phyloP scores from a whole-genome alignment of 2,888 invertebrate species.

The Monochamus alternatus region DNA sequence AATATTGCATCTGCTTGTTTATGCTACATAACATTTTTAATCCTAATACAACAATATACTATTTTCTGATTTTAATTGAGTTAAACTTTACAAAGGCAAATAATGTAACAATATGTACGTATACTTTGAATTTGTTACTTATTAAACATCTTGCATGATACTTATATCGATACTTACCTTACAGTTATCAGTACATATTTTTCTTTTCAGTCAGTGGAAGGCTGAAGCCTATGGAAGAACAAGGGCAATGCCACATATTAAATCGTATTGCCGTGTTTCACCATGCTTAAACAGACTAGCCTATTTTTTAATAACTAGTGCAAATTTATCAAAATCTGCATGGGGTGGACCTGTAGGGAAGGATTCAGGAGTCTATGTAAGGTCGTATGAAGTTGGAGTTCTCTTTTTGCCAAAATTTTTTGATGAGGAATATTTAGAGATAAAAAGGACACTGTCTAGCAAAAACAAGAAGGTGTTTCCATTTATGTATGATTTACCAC shows the following conservation, averaged over 20 bases:
- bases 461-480: constrained; percentile 72
- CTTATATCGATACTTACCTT: too few species aligned
- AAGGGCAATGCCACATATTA: constrained; percentile 95
- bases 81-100: too few species aligned
- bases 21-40: too few species aligned
- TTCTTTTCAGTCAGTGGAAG: constrained; percentile 85
- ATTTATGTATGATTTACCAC: constrained; percentile 88
- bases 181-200: neutral
- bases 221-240: constrained; percentile 80
- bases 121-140: too few species aligned
- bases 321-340: constrained; percentile 97
- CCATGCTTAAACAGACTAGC: constrained; percentile 79
- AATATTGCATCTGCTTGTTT: too few species aligned
- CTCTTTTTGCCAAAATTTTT: constrained; percentile 88
- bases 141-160: too few species aligned
- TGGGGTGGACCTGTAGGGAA: constrained; percentile 86
- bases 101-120: too few species aligned
- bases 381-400: constrained; percentile 94
- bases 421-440: constrained; percentile 75
- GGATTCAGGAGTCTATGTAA: constrained; percentile 73
- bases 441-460: constrained; percentile 57
- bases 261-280: constrained; percentile 87
- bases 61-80: too few species aligned
- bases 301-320: constrained; percentile 92
- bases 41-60: too few species aligned